Evolutionary conservation across 2,797 vertebrate species (phyloP).

Genomic region (Sibirionetta formosa): DNA sequence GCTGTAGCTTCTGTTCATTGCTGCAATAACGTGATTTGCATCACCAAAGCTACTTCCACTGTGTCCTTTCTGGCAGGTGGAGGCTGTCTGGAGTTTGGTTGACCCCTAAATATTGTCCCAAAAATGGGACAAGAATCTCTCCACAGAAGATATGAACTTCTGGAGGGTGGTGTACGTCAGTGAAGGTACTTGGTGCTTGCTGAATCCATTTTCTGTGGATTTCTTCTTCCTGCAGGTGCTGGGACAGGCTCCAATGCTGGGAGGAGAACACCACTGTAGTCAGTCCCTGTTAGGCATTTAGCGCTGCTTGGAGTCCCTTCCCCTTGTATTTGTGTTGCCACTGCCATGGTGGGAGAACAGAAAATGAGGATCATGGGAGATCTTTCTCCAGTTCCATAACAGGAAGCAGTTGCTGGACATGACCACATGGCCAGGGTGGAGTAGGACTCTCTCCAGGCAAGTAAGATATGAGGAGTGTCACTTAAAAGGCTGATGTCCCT

Average conservation of each 20-base stretch:
- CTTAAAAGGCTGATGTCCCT: background rate
- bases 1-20: background rate
- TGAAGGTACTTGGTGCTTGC: background rate
- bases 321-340: background rate
- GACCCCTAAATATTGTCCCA: background rate
- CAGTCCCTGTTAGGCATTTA: background rate
- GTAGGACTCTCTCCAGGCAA: rapidly evolving
- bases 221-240: background rate
- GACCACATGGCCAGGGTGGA: rapidly evolving
- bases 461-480: background rate
- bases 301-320: background rate
- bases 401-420: background rate
- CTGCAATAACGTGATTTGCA: background rate
- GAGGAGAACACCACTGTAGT: background rate
- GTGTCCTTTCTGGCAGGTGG: rapidly evolving
- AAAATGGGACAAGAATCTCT: background rate
- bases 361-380: rapidly evolving
- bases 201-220: background rate
- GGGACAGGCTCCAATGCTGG: rapidly evolving
- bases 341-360: background rate
- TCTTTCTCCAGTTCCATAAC: rapidly evolving
- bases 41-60: background rate
- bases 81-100: rapidly evolving
- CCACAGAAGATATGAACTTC: background rate
- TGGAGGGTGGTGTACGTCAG: background rate